A percentile compares a stretch with the other conserved stretches of the same genome.
phyloP scores from a whole-genome alignment of 2,113 vertebrate species.

The Nannobrachium achirus region DNA sequence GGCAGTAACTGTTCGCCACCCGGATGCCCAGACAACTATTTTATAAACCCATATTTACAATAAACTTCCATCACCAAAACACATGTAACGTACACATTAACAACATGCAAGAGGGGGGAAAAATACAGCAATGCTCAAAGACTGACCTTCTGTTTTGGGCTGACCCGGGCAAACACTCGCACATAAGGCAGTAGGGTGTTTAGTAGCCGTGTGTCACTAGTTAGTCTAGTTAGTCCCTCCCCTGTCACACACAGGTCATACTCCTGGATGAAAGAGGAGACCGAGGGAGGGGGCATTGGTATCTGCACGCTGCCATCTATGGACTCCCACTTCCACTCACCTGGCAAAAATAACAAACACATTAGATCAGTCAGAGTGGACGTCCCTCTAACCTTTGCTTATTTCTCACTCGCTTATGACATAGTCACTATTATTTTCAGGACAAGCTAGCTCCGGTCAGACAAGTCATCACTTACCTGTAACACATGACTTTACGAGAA shows the following conservation, averaged over 20 bases:
- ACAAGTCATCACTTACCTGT: too few relatives aligned
- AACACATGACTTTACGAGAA: too few relatives aligned
- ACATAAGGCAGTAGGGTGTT: conserved; percentile 77
- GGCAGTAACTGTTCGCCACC: too few relatives aligned
- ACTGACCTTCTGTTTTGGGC: conserved; percentile 82
- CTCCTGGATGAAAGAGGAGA: conserved; percentile 69
- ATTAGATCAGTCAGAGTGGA: background rate
- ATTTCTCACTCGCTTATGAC: too few relatives aligned
- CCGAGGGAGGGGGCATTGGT: conserved; percentile 70
- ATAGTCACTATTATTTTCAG: too few relatives aligned
- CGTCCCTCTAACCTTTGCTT: too few relatives aligned
- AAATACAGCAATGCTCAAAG: background rate
- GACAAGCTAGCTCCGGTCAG: too few relatives aligned
- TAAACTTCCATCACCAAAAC: background rate
- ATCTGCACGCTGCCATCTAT: conserved; percentile 79
- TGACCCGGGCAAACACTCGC: conserved; percentile 81
- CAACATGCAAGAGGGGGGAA: background rate
- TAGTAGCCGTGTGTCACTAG: conserved; percentile 68
- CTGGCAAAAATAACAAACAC: conserved; percentile 66
- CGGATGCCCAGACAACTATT: background rate
- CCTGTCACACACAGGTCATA: conserved; percentile 92
- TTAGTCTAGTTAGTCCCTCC: conserved; percentile 86
- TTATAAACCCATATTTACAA: background rate
- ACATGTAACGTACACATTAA: background rate
- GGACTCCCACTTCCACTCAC: conserved; percentile 87